phyloP scores from a whole-genome alignment of 2,113 vertebrate species.

The Epinephelus moara region DNA sequence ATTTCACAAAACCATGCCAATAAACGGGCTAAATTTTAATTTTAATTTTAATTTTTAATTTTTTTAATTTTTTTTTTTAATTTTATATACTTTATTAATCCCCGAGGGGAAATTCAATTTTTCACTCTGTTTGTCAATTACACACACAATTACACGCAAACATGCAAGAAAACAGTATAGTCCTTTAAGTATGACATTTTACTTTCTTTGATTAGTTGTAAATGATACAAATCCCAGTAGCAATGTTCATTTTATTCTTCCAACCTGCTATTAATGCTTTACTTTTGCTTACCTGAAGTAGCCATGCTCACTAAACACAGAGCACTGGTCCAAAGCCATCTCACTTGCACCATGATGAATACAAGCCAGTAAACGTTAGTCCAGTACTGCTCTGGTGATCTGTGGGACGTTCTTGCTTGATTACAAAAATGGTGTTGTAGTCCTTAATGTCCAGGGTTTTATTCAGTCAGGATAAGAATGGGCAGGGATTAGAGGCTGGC shows the following conservation, averaged over 20 bases:
- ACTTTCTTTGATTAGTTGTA: not conserved
- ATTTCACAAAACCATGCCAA: not conserved
- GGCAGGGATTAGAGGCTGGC: conserved; percentile 47
- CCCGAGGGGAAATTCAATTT: too few relatives aligned
- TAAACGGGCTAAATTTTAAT: not conserved
- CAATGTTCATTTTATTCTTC: not conserved
- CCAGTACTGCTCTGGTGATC: not conserved
- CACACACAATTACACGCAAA: too few relatives aligned
- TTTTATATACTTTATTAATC: too few relatives aligned
- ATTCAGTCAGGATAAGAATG: conserved; percentile 32
- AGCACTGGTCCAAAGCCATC: conserved; percentile 13
- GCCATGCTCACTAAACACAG: conserved; percentile 26
- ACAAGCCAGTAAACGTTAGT: not conserved
- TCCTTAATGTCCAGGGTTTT: conserved; percentile 35
- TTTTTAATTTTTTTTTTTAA: too few relatives aligned
- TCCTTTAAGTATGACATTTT: not conserved
- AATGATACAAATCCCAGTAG: not conserved
- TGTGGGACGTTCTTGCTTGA: not conserved
- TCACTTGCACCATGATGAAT: conserved; percentile 42
- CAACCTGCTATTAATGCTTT: not conserved
- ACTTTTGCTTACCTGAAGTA: conserved; percentile 45
- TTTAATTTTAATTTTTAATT: too few relatives aligned
- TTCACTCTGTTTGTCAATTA: too few relatives aligned
- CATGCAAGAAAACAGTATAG: not conserved
- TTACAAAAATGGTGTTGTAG: conserved; percentile 4